Base-by-base conservation (phyloP, 2,888 invertebrate species). In the Agrochola circellaris region DNA sequence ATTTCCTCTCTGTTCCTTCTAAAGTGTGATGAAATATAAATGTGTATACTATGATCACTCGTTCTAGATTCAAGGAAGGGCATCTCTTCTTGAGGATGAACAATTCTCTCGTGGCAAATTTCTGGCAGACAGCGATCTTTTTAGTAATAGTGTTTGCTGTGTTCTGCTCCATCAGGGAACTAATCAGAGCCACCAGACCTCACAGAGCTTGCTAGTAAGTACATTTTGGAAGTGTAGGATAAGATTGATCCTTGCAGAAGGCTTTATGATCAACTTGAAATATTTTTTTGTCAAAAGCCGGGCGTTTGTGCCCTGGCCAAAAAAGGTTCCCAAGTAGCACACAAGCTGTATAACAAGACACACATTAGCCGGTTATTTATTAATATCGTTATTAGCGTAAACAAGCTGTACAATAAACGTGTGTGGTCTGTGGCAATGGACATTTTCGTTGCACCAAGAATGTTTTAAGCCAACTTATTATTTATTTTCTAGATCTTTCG, bases 41-140 rank as follows among this genome's bases (percentile, higher is more conserved):
- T 45, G 11, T 54, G 8, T 45, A 15, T 42, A 66, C 15, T 54
- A 56, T 23, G 13, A 5, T 45, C n/a, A 5, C 26, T 38, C 42
- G 9, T 80, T 80, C 23, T n/a, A 80, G 80, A 61, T 72, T 45
- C 34, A 34, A 77, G 17, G 26, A 60, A 17, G n/a, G 8, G n/a
- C 6, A 8, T 1, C 30, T 30, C 9, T 9, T 34, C 7, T 64
- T 38, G 54, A 76, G 69, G 56, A 80, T 69, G 74, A 6, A 3
- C 26, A 1, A 1, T 11, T 0, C 17, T 56, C 2, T 66, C 5
- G 5, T 76, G 45, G 0, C 0, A 23, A 51, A 62, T 23, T 92
- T 92, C 77, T 94, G 93, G 93, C 90, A 92, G 77, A 92, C 93
- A 0, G 86, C 85, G 0, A 87, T 94, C 45, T 94, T 93, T 73